Conservation (phyloP, 2,113 vertebrate species). For the Asarcornis scutulata region DNA sequence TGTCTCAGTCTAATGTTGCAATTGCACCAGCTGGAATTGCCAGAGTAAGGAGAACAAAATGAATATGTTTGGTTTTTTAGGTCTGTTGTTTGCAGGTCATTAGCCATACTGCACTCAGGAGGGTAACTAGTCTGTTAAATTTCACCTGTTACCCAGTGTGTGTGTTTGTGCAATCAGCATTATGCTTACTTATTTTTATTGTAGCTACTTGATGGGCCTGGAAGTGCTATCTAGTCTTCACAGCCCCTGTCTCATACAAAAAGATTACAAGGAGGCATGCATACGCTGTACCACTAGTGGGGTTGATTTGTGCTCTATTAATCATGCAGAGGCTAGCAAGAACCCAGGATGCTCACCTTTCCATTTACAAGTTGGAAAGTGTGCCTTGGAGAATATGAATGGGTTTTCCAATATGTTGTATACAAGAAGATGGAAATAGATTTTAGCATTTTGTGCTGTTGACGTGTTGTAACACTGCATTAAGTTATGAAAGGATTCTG, state of each 20-base stretch:
- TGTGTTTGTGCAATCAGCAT: not conserved
- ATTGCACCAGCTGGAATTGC: conserved; percentile 83
- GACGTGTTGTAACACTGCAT: not conserved
- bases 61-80: conserved; percentile 4
- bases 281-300: not conserved
- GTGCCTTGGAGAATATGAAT: not conserved
- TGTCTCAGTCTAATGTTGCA: conserved; percentile 83
- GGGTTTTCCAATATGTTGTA: not conserved
- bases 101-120: not conserved
- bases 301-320: not conserved
- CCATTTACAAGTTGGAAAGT: not conserved
- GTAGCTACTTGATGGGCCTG: not conserved
- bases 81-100: conserved; percentile 10
- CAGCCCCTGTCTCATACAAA: not conserved
- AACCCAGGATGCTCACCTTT: not conserved
- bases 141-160: not conserved
- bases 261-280: not conserved
- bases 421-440: conserved; percentile 18
- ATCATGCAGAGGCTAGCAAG: not conserved
- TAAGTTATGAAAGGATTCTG: conserved; percentile 27
- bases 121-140: not conserved
- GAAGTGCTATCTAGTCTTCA: not conserved
- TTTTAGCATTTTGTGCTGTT: not conserved
- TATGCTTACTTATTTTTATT: not conserved
- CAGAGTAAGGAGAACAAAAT: conserved; percentile 79